Evolutionary conservation across 1,140 invertebrate genomes (phyloP).

Genomic region (Drosophila navojoa): DNA sequence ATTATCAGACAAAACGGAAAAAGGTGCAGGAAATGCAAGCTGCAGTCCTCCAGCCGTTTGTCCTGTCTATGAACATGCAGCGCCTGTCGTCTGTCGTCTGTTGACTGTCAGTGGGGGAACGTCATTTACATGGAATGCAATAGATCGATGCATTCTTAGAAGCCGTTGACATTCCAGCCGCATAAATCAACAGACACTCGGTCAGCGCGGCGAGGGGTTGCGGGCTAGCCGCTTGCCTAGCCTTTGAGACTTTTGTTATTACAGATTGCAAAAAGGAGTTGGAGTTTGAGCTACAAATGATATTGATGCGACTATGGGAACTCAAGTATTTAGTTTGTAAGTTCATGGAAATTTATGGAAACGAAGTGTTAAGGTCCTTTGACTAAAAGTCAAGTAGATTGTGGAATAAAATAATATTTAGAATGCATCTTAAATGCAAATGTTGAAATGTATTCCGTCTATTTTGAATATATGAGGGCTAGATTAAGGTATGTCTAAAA

Average conservation of each 20-base stretch:
- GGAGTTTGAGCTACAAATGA: background rate
- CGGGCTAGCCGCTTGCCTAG: background rate
- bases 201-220: background rate
- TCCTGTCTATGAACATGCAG: conserved; percentile 50
- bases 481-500: no score
- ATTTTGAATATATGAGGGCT: no score
- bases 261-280: conserved; percentile 10
- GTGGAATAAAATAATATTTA: background rate
- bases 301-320: background rate
- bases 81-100: conserved; percentile 20
- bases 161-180: conserved; percentile 52
- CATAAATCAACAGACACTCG: conserved; percentile 54
- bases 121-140: conserved; percentile 63
- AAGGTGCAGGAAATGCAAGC: conserved; percentile 67
- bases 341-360: background rate
- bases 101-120: conserved; percentile 28
- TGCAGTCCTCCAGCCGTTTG: conserved; percentile 36
- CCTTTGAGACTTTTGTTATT: conserved; percentile 6
- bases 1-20: conserved; percentile 1
- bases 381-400: background rate
- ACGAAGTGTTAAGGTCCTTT: background rate
- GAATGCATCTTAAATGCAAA: no score
- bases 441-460: no score
- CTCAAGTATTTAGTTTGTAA: no score
- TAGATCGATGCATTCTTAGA: conserved; percentile 71